Conservation (phyloP, 2,797 vertebrate species). For the Lepus oiostolus region DNA sequence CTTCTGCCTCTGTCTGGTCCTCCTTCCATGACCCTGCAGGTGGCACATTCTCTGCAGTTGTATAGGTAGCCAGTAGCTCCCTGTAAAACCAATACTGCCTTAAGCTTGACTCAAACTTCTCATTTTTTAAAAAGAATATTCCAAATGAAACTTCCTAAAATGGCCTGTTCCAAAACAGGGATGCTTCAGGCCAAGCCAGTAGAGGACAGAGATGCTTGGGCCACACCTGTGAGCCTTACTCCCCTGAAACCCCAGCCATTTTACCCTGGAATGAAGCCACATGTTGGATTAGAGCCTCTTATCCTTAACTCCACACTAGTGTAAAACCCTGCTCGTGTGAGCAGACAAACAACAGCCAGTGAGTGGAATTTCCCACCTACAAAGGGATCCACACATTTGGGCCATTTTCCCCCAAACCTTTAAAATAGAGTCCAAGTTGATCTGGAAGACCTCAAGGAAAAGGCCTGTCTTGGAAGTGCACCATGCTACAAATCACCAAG, state of each 20-base stretch:
- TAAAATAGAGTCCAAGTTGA: background rate
- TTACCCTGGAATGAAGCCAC: background rate
- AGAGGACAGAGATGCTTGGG: background rate
- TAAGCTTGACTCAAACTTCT: constrained; percentile 1
- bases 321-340: background rate
- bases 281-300: background rate
- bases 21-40: background rate
- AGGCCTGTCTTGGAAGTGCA: background rate
- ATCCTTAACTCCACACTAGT: background rate
- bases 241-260: accelerated
- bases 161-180: background rate
- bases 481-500: background rate
- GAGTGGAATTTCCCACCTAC: background rate
- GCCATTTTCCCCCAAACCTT: background rate
- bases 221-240: accelerated
- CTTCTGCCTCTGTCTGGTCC: background rate
- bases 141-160: constrained; percentile 12
- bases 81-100: background rate
- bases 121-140: constrained; percentile 35
- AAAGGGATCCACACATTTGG: background rate
- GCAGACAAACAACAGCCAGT: background rate
- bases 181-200: background rate
- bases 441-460: background rate
- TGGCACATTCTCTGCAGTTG: accelerated
- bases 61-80: background rate